Base-by-base conservation (phyloP, 2,113 vertebrate species). In the Ceuthmochares aereus region DNA sequence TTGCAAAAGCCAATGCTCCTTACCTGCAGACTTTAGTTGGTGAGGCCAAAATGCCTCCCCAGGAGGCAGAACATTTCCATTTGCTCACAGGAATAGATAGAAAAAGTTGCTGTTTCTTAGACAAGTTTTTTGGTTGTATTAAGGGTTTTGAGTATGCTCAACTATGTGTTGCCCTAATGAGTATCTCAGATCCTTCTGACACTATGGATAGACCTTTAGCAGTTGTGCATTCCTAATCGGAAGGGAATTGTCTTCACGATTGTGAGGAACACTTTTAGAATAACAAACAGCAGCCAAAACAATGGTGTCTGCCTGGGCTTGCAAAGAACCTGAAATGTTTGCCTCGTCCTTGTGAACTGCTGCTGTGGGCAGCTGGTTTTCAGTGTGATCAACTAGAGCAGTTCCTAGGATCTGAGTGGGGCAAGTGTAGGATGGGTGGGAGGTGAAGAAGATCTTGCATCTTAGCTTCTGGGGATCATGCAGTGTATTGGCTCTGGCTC, bases 1-100 rank as follows among this genome's bases (percentile, higher is more conserved):
- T 98, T 90, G 99, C 99, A 40, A 99, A 98, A 98, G 99, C 99
- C 66, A 99, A 99, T 83, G 98, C 99, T 73, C 99, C 99, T 34
- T 97, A 98, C 78, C 92, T 95, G 88, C 98, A 99, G 96, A 99
- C 99, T 34, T 93, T 99, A 81, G 59, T 89, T 59, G 99, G 99
- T 99, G 96, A 97, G 98, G 83, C 92, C 27, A 84, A 23, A 75
- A n/a, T 1, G 7, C 21, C 8, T 73, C 30, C 63, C 40, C 3
- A 12, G 34, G 27, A 83, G 26, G 55, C 66, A 47, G 34, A 73
- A 69, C 17, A 7, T 70, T 69, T 58, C 40, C 12, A 10, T 76
- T 93, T 87, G 32, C 79, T 93, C 42, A 58, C n/a, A 29, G 18
- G 20, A 82, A 20, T 17, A 34, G 42, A 59, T 22, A 59, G 43